These are phyloP conservation scores for Heliconius nattereri DNA, from an alignment of 1,140 invertebrate species.

Conservation along the genomic window DNA sequence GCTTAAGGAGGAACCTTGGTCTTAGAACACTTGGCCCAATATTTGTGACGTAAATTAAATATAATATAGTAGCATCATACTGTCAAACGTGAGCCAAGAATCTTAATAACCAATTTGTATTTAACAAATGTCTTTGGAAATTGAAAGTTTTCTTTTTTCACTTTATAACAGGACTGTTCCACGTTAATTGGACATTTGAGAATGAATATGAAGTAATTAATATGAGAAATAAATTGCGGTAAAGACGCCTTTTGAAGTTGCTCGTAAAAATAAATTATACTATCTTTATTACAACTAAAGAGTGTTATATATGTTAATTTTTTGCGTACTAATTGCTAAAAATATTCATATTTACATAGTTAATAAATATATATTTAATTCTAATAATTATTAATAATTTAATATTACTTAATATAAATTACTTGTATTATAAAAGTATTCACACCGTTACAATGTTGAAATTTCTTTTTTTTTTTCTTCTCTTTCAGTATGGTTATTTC, in stretches of 20 bases:
- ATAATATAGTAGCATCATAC: constrained; percentile 16
- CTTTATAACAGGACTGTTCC: constrained; percentile 17
- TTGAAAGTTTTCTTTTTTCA: constrained; percentile 7
- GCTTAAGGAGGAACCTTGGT: not conserved
- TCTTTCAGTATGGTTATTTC: too few relatives aligned
- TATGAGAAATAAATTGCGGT: constrained; percentile 30
- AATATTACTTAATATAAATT: not conserved
- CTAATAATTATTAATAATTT: too few relatives aligned
- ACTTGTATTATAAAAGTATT: not conserved
- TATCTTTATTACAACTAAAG: constrained; percentile 2
- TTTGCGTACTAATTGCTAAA: not conserved
- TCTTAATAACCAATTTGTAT: constrained; percentile 77
- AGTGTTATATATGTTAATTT: not conserved
- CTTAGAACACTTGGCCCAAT: not conserved
- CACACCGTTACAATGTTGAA: too few relatives aligned
- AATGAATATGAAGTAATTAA: constrained; percentile 37
- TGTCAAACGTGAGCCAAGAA: constrained; percentile 55
- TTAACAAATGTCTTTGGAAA: constrained; percentile 62
- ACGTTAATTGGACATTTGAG: constrained; percentile 61
- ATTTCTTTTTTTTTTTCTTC: too few relatives aligned
- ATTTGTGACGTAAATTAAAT: not conserved
- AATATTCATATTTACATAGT: not conserved
- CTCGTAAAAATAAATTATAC: constrained; percentile 22
- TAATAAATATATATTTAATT: not conserved
- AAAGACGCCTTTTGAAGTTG: constrained; percentile 22